A percentile compares a stretch with the other conserved stretches of the same genome.
These are phyloP conservation scores for Macroramphosus scolopax DNA, from an alignment of 2,797 vertebrate genomes.

Conservation along the genomic window DNA sequence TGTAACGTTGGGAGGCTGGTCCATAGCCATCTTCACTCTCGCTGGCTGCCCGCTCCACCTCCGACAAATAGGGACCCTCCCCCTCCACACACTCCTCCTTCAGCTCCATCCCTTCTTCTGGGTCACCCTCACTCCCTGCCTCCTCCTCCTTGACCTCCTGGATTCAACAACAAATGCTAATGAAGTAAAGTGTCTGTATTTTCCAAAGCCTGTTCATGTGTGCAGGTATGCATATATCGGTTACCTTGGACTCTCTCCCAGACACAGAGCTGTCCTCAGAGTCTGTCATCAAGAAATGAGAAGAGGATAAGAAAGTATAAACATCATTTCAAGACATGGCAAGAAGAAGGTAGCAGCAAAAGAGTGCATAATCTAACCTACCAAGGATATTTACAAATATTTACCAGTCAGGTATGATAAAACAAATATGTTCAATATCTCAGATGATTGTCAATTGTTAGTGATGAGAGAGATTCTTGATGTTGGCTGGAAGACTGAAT, in stretches of 20 bases:
- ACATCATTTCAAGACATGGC: no score
- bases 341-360: no score
- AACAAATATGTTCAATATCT: no score
- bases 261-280: constrained; percentile 83
- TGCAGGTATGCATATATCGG: not conserved
- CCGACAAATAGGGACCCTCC: constrained; percentile 89
- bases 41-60: constrained; percentile 94
- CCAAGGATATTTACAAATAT: no score
- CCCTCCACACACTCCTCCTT: constrained; percentile 95
- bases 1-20: constrained; percentile 92
- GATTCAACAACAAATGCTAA: constrained; percentile 9
- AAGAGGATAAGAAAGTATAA: constrained; percentile 1
- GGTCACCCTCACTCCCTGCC: constrained; percentile 84
- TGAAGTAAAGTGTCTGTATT: not conserved
- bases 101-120: constrained; percentile 87
- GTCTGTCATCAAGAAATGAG: constrained; percentile 60
- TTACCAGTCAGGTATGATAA: no score
- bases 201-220: not conserved
- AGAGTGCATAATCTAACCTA: no score
- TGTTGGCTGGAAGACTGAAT: no score
- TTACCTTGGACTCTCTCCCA: constrained; percentile 79
- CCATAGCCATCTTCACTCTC: constrained; percentile 98
- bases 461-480: no score
- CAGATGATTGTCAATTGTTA: no score
- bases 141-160: constrained; percentile 95